These are phyloP conservation scores for Lypha dubia DNA, from an alignment of 2,888 invertebrate genomes.

Conservation along the genomic window DNA sequence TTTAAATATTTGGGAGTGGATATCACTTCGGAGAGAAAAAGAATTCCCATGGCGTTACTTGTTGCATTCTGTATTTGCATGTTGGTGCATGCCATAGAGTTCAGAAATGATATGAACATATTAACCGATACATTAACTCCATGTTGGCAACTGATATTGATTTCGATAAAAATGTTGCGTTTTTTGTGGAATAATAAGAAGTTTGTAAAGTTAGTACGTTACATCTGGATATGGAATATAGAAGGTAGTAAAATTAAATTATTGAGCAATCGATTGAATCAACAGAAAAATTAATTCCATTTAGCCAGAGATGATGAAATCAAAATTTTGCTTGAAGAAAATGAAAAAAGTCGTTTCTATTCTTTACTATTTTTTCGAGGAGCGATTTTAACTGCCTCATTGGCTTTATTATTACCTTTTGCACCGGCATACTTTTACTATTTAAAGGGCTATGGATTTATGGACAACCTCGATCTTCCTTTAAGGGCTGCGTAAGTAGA, in stretches of 20 bases:
- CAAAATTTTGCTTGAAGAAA: conserved; percentile 46
- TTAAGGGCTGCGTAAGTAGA: conserved; percentile 65
- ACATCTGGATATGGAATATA: conserved; percentile 58
- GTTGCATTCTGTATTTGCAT: conserved; percentile 4
- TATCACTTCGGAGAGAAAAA: not conserved
- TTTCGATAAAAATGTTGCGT: conserved; percentile 57
- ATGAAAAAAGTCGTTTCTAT: conserved; percentile 46
- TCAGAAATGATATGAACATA: conserved; percentile 54
- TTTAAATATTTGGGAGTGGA: conserved; percentile 49
- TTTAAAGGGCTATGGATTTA: conserved; percentile 20
- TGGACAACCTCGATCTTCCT: conserved; percentile 29
- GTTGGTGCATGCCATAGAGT: conserved; percentile 36
- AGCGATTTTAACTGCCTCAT: conserved; percentile 27
- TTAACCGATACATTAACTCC: conserved; percentile 64
- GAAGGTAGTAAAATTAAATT: conserved; percentile 57
- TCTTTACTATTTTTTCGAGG: conserved; percentile 18
- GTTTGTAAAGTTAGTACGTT: conserved; percentile 53
- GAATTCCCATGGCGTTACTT: not conserved
- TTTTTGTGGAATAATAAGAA: conserved; percentile 62
- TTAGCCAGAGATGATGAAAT: conserved; percentile 46
- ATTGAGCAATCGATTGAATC: too few relatives aligned
- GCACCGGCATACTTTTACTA: conserved; percentile 29
- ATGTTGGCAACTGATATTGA: conserved; percentile 54
- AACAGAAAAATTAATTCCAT: not conserved
- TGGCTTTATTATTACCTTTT: conserved; percentile 38